Conservation (phyloP, 2,113 vertebrate species). For the Dromas ardeola region DNA sequence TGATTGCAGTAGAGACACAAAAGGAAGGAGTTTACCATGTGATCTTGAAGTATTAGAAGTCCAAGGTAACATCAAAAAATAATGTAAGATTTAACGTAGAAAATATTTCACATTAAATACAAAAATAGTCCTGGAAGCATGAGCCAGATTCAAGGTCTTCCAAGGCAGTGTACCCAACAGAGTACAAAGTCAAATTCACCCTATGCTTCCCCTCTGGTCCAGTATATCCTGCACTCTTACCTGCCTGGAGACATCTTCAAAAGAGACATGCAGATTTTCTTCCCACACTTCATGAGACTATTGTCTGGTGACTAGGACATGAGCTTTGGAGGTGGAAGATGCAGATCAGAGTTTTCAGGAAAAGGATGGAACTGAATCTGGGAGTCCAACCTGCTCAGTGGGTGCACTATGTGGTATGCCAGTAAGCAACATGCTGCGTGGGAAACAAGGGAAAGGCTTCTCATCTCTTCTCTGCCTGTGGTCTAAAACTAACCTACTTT, state of each 20-base stretch:
- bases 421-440: background rate
- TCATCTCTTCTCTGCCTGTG: background rate
- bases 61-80: background rate
- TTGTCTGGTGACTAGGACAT: background rate
- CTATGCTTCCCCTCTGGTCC: background rate
- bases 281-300: background rate
- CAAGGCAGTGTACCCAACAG: background rate
- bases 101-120: background rate
- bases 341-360: background rate
- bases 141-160: background rate
- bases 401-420: background rate
- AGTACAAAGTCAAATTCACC: background rate
- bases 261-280: background rate
- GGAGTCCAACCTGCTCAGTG: background rate
- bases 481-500: background rate
- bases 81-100: background rate
- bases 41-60: background rate
- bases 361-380: background rate
- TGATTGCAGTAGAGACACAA: background rate
- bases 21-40: background rate
- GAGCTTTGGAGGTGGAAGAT: background rate
- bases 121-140: background rate
- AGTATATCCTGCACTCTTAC: background rate
- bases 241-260: background rate
- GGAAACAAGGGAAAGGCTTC: background rate